Percentiles rank a stretch among this genome's conserved stretches.
Conservation (phyloP, 2,797 vertebrate genomes). For the Podarcis siculus region DNA sequence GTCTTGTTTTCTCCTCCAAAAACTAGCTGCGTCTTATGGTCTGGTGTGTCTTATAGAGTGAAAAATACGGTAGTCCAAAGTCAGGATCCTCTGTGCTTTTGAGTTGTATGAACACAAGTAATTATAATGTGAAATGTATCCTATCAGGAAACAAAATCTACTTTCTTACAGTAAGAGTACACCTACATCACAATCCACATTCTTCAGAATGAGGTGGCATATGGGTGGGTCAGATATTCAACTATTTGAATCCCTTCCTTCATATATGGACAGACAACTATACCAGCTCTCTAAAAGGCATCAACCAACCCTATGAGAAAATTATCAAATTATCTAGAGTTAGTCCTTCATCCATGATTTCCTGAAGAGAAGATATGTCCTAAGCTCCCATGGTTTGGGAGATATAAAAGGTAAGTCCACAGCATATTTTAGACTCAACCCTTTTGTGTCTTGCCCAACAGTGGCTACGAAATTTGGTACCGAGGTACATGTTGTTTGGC, state of each 20-base stretch:
- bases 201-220: neutral
- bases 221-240: neutral
- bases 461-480: conserved; percentile 45
- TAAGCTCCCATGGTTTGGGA: neutral
- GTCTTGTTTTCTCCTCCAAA: no score
- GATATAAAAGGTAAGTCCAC: neutral
- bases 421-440: neutral
- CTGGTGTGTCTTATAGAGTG: no score
- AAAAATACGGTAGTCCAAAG: no score
- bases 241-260: neutral
- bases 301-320: neutral
- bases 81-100: neutral
- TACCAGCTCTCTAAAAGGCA: neutral
- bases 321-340: neutral
- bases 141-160: neutral
- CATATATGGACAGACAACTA: neutral
- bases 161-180: neutral
- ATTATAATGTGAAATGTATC: neutral
- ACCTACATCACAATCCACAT: neutral
- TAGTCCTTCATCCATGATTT: neutral
- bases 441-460: conserved; percentile 34
- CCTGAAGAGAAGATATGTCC: neutral
- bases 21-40: no score
- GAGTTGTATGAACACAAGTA: neutral
- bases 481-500: conserved; percentile 50